Evolutionary conservation across 2,888 invertebrate genomes (phyloP).

Genomic region (Drosophila glabriapex): DNA sequence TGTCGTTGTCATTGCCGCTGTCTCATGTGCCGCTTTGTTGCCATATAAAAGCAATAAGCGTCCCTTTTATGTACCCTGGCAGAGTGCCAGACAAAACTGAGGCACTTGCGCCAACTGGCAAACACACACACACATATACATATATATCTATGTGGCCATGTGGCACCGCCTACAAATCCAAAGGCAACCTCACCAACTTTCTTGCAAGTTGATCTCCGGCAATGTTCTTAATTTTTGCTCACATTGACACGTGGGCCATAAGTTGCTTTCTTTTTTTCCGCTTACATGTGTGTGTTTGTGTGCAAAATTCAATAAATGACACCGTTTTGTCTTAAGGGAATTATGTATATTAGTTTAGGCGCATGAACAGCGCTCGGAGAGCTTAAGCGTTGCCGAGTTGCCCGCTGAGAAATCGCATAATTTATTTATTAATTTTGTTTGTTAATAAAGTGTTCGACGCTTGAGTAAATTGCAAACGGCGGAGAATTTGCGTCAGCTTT

Average conservation of each 20-base stretch:
- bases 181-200: slow-evolving; percentile 20
- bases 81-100: slow-evolving; percentile 34
- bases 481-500: neutral
- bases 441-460: slow-evolving; percentile 50
- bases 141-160: slow-evolving; percentile 2
- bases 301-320: slow-evolving; percentile 59
- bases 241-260: slow-evolving; percentile 51
- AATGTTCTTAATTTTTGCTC: slow-evolving; percentile 50
- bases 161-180: slow-evolving; percentile 13
- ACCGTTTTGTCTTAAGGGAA: slow-evolving; percentile 71
- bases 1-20: slow-evolving; percentile 10
- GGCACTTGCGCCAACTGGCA: slow-evolving; percentile 4
- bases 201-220: slow-evolving; percentile 45
- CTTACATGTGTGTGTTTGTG: slow-evolving; percentile 5
- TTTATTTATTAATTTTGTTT: slow-evolving; percentile 77
- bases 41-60: slow-evolving; percentile 75
- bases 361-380: slow-evolving; percentile 30
- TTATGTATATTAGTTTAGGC: slow-evolving; percentile 70
- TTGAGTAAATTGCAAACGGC: slow-evolving; percentile 15
- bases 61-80: slow-evolving; percentile 54
- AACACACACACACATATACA: neutral
- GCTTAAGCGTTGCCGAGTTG: slow-evolving; percentile 13
- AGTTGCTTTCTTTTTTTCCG: neutral
- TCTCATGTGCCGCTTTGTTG: slow-evolving; percentile 53
- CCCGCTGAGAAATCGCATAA: slow-evolving; percentile 46